phyloP scores from a whole-genome alignment of 2,113 vertebrate species.

The Butastur rufipennis region DNA sequence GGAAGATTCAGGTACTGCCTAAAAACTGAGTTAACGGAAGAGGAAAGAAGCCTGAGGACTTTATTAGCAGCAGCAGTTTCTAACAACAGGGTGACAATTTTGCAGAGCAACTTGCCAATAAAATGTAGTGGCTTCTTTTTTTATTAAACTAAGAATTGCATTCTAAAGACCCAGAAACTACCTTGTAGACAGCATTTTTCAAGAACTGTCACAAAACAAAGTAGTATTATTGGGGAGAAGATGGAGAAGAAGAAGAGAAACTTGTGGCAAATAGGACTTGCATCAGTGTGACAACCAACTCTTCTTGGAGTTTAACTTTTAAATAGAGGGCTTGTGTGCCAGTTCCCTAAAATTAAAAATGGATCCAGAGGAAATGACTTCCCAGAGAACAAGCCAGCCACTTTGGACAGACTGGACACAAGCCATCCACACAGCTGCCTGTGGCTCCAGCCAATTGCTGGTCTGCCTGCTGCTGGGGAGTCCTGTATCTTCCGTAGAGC shows the following conservation, averaged over 20 bases:
- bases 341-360: constrained; percentile 33
- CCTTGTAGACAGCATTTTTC: background rate
- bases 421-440: constrained; percentile 38
- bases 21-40: background rate
- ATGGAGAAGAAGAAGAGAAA: background rate
- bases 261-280: background rate
- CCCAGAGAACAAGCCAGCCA: background rate
- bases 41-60: background rate
- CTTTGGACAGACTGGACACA: constrained; percentile 32
- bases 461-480: background rate
- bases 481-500: background rate
- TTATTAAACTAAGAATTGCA: background rate
- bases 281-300: background rate
- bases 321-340: constrained; percentile 23
- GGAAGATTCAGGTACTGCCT: background rate
- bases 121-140: background rate
- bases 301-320: background rate
- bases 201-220: background rate
- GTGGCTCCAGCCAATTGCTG: constrained; percentile 3
- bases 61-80: background rate
- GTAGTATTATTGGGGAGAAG: background rate
- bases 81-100: background rate
- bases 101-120: background rate
- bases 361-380: constrained; percentile 30
- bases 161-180: background rate